These are phyloP conservation scores for Ladona fulva DNA, from an alignment of 1,140 invertebrate genomes.

Conservation along the genomic window DNA sequence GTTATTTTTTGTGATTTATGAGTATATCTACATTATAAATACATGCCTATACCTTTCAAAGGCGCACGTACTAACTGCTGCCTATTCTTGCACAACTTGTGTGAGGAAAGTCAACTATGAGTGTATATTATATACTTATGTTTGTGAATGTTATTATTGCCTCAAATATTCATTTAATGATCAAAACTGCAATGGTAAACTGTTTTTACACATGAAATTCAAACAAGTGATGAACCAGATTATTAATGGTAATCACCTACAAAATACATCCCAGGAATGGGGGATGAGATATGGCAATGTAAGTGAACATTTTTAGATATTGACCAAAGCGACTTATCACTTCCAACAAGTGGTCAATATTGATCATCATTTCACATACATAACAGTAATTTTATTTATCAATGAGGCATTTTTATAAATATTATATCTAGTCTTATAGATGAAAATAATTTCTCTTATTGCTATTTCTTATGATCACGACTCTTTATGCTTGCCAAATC, in stretches of 20 bases:
- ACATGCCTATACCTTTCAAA: constrained; percentile 6
- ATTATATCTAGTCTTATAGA: neutral
- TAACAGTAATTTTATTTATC: neutral
- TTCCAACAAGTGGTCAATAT: neutral
- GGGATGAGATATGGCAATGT: neutral
- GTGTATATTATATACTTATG: constrained; percentile 1
- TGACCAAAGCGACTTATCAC: neutral
- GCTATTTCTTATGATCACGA: neutral
- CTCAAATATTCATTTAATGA: neutral
- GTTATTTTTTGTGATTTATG: constrained; percentile 15
- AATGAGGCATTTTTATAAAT: constrained; percentile 5
- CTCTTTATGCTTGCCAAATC: neutral
- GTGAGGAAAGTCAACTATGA: neutral
- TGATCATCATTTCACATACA: neutral
- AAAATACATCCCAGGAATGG: neutral
- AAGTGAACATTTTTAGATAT: constrained; percentile 1
- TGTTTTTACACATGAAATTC: neutral
- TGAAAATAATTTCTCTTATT: constrained; percentile 11
- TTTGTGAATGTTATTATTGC: neutral
- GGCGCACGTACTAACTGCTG: neutral
- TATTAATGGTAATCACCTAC: neutral
- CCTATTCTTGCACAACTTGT: constrained; percentile 13
- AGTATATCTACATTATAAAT: neutral
- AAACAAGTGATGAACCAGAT: neutral
- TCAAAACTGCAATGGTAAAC: neutral